Evolutionary conservation across 1,140 invertebrate species (phyloP), one percentile per base, ranked within the genome.

Genomic region (Halesus radiatus): DNA sequence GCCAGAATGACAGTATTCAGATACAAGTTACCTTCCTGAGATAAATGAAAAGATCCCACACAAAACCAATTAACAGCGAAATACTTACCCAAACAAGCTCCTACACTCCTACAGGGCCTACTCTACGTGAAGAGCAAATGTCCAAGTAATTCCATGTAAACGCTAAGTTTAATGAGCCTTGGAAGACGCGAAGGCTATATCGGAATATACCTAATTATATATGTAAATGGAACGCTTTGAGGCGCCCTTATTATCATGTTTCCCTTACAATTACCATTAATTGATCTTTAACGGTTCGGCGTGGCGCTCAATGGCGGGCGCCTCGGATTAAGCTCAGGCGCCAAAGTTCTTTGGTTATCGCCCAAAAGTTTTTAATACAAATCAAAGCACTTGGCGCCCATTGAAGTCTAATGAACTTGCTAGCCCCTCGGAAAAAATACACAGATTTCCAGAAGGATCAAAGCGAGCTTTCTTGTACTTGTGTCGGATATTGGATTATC

Each of bases 121-220:
- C 23, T 45, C n/a, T 66, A 66, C 13, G 45, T 16, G 23, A 22
- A n/a, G 10, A 18, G 58, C 13, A 23, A 22, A 20, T 60, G 20
- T 20, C 20, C 58, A 23, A 26, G 58, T 45, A 60, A 26, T 60
- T 60, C 20, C 13, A 23, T 26, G 58, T 13, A n/a, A 1, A 60
- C 58, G 26, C 37, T 45, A 13, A 45, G 37, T 45, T 60, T 66
- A 66, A 66, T 32, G 62, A 32, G 3, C 29, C 58, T 6, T 13
- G 58, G 3, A 18, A 23, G 23, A 45, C 8, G 37, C 37, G 10
- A 45, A 45, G 37, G 13, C 37, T 13, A 29, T 29, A 66, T 22
- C 66, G 37, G 66, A 50, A 37, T 29, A 52, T 3, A 52, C 66
- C 66, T 50, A 72, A 53, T 72, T 72, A 72, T 52, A 37, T 72